A percentile compares a stretch with the other conserved stretches of the same genome.
These are phyloP conservation scores for Battus philenor DNA, from an alignment of 1,140 invertebrate species.

Conservation along the genomic window DNA sequence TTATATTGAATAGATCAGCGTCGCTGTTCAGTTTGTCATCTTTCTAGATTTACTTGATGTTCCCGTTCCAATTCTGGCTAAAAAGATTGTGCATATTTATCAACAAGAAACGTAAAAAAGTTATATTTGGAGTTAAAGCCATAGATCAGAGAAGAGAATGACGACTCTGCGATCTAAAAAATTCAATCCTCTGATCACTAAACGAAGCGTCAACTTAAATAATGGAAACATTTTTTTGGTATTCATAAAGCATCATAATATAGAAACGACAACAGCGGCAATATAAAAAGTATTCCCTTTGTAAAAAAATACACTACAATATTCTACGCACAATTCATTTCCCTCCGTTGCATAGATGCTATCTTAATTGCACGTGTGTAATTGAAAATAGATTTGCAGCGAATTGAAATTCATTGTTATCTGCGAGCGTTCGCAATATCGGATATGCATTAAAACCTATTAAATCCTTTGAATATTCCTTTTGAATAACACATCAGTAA, in stretches of 20 bases:
- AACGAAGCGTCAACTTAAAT: not conserved
- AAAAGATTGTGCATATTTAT: too few species aligned
- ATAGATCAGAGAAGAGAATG: not conserved
- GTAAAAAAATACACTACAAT: not conserved
- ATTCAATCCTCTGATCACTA: not conserved
- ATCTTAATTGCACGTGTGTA: conserved; percentile 15
- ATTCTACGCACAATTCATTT: conserved; percentile 5
- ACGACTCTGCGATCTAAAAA: not conserved
- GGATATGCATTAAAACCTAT: conserved; percentile 1
- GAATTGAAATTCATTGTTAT: conserved; percentile 22
- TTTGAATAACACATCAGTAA: too few species aligned
- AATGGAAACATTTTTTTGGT: not conserved
- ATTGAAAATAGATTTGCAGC: conserved; percentile 22
- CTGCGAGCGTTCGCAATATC: not conserved
- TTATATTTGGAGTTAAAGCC: not conserved
- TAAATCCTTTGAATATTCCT: too few species aligned
- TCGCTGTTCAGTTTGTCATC: too few species aligned
- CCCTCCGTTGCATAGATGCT: not conserved
- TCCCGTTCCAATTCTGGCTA: too few species aligned
- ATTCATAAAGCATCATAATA: not conserved
- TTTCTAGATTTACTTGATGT: too few species aligned
- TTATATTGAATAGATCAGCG: too few species aligned
- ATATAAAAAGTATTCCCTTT: not conserved
- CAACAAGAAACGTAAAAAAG: too few species aligned
- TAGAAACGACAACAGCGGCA: not conserved